These are phyloP conservation scores for Aulostomus chinensis DNA, from an alignment of 2,797 vertebrate species.

Conservation along the genomic window DNA sequence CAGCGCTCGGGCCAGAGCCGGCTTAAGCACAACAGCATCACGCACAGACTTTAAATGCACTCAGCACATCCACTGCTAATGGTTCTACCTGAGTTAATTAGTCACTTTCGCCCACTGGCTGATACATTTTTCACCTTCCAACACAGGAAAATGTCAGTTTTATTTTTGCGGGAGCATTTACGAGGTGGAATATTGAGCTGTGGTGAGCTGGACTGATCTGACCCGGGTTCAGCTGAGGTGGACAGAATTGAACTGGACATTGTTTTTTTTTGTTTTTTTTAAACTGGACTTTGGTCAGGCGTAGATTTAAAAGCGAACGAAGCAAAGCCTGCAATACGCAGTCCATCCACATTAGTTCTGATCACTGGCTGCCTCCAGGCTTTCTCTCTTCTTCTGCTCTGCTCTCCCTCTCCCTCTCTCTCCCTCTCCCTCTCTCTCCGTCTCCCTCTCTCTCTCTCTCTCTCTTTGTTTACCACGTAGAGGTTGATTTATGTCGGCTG, in stretches of 20 bases:
- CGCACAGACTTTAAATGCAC: too few species aligned
- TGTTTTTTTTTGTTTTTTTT: background rate
- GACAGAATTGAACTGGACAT: background rate
- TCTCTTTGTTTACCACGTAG: slow-evolving; percentile 72
- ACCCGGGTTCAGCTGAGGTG: slow-evolving; percentile 16
- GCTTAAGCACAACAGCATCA: too few species aligned
- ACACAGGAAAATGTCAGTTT: too few species aligned
- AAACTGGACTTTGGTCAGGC: slow-evolving; percentile 18
- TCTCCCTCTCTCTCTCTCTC: slow-evolving; percentile 24
- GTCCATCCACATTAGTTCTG: slow-evolving; percentile 77
- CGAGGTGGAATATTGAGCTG: too few species aligned
- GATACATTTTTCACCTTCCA: too few species aligned
- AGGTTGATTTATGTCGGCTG: slow-evolving; percentile 75
- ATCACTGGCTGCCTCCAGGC: slow-evolving; percentile 69
- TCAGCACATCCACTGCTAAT: too few species aligned
- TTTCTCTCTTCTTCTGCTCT: slow-evolving; percentile 41
- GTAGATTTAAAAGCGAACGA: slow-evolving; percentile 24
- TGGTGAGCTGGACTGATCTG: too few species aligned
- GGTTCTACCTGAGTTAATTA: too few species aligned
- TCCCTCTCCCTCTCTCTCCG: slow-evolving; percentile 16
- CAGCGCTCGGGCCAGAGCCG: too few species aligned
- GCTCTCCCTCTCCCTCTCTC: slow-evolving; percentile 8
- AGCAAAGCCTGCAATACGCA: slow-evolving; percentile 53
- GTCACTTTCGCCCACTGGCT: too few species aligned
- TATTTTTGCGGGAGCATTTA: too few species aligned